phyloP scores from a whole-genome alignment of 2,113 vertebrate genomes.

The Empidonax traillii region DNA sequence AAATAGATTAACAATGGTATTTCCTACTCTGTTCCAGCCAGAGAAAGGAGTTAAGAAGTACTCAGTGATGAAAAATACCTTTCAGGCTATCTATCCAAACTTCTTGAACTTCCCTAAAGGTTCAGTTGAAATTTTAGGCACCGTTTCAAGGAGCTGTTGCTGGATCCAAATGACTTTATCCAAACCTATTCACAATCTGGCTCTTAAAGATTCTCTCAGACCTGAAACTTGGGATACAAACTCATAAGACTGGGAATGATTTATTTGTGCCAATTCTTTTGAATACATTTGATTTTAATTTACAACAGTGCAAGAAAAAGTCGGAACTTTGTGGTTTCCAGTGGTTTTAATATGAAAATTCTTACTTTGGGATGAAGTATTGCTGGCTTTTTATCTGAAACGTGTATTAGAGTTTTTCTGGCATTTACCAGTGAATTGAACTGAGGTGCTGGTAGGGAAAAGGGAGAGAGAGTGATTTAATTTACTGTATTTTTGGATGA shows the following conservation, averaged over 20 bases:
- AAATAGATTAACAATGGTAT: conserved; percentile 12
- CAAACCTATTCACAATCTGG: not conserved
- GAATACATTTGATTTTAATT: conserved; percentile 38
- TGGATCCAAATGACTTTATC: conserved; percentile 23
- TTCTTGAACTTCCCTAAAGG: conserved; percentile 8
- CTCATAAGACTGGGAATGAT: conserved; percentile 2
- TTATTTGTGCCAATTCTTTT: conserved; percentile 5
- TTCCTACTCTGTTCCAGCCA: conserved; percentile 1
- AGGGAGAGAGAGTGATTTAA: conserved; percentile 22
- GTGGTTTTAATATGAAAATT: conserved; percentile 35
- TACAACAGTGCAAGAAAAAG: not conserved
- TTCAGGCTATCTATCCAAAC: not conserved
- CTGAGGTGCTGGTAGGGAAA: not conserved
- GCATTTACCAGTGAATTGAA: not conserved
- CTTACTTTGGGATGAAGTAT: conserved; percentile 20
- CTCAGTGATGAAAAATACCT: not conserved
- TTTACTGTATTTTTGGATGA: conserved; percentile 34
- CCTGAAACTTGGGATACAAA: not conserved
- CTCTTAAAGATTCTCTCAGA: not conserved
- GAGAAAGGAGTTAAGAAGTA: not conserved
- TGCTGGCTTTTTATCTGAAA: conserved; percentile 27
- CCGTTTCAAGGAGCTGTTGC: not conserved
- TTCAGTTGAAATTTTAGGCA: conserved; percentile 35
- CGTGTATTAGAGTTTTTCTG: conserved; percentile 9
- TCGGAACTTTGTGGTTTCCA: conserved; percentile 49